Evolutionary conservation across 2,797 vertebrate species (phyloP).

Genomic region (Hypotaenidia okinawae): DNA sequence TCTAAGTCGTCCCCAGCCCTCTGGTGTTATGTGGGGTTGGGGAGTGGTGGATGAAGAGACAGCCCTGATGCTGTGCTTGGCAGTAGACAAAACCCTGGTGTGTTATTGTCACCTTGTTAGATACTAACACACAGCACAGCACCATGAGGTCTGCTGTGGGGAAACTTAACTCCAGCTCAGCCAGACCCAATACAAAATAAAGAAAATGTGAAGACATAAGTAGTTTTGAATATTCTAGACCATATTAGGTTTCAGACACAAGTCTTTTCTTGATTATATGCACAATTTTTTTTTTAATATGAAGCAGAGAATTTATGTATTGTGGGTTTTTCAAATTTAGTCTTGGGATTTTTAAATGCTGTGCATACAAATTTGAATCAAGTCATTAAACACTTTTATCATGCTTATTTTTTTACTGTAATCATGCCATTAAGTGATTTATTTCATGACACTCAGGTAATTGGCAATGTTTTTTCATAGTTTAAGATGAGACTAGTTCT

Average conservation of each 20-base stretch:
- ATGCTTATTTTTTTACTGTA: no score
- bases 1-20: background rate
- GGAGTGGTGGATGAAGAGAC: fast-evolving
- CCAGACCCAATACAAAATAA: background rate
- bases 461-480: background rate
- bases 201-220: background rate
- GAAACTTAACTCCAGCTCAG: background rate
- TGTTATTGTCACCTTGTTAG: background rate
- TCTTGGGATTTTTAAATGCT: background rate
- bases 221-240: background rate
- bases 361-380: background rate
- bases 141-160: background rate
- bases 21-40: background rate
- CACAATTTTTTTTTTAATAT: background rate
- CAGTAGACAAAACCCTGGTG: background rate
- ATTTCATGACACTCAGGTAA: fast-evolving
- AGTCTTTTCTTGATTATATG: background rate
- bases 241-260: background rate
- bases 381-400: background rate
- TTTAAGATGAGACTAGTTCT: background rate
- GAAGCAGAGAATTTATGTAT: background rate
- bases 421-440: background rate
- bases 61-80: background rate
- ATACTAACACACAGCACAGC: background rate
- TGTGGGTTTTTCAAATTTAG: background rate